phyloP scores from a whole-genome alignment of 2,797 vertebrate species.

The Balearica regulorum region DNA sequence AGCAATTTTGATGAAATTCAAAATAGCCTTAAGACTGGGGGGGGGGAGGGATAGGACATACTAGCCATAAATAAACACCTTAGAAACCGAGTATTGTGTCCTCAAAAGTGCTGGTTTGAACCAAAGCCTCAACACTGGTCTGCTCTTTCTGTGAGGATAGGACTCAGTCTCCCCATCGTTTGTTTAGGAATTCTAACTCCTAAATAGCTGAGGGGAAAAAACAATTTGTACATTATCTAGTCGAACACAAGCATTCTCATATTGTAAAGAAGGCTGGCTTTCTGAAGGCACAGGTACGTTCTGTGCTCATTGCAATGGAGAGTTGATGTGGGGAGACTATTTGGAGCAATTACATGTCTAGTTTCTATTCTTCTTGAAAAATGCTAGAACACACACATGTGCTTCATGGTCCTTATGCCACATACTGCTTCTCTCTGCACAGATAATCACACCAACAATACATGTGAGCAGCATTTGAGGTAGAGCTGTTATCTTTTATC shows the following conservation, averaged over 20 bases:
- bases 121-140: not conserved
- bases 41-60: not conserved
- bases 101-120: slow-evolving; percentile 11
- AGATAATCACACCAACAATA: not conserved
- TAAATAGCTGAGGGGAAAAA: not conserved
- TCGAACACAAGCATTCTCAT: not conserved
- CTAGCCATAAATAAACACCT: not conserved
- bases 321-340: not conserved
- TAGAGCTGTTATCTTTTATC: slow-evolving; percentile 22
- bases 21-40: not conserved
- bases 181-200: not conserved
- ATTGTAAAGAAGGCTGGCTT: not conserved
- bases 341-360: not conserved
- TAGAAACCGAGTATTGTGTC: not conserved
- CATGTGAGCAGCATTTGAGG: slow-evolving; percentile 37
- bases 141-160: not conserved
- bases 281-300: not conserved
- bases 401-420: not conserved
- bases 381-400: not conserved
- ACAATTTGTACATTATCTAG: not conserved
- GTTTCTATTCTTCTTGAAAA: not conserved
- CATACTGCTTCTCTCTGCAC: not conserved
- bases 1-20: not conserved
- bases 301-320: not conserved
- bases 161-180: not conserved